Percentiles rank a stretch among this genome's conserved stretches.
Evolutionary conservation across 2,113 vertebrate species (phyloP).

Genomic region (Pollimyrus isidori): DNA sequence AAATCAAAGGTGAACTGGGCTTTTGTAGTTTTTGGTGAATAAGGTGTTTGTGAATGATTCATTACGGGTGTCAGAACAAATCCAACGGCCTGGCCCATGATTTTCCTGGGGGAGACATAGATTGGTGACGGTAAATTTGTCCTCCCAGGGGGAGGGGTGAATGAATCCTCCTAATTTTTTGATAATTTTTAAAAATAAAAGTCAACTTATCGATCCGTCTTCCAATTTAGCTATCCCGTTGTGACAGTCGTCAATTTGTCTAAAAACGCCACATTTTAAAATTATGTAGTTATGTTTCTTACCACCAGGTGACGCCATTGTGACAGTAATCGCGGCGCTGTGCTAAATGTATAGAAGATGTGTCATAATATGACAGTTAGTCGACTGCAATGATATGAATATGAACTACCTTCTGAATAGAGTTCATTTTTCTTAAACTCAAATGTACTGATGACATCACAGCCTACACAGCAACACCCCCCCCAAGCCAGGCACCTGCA

Average conservation of each 20-base stretch:
- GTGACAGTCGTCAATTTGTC: neutral
- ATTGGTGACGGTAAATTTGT: neutral
- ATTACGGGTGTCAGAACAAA: neutral
- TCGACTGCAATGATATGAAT: neutral
- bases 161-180: neutral
- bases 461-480: neutral
- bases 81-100: neutral
- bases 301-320: conserved; percentile 9
- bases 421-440: neutral
- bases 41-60: neutral
- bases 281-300: neutral
- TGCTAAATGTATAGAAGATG: neutral
- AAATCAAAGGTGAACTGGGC: neutral
- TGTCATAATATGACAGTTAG: neutral
- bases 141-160: neutral
- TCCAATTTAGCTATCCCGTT: neutral
- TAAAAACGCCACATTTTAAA: neutral
- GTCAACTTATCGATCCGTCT: neutral
- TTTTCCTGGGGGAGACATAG: too few species aligned
- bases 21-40: neutral
- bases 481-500: conserved; percentile 2
- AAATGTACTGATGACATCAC: neutral
- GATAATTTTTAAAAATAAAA: neutral
- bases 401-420: neutral
- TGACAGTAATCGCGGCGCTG: neutral